Conservation (phyloP, 2,797 vertebrate species). For the Prionace glauca region DNA sequence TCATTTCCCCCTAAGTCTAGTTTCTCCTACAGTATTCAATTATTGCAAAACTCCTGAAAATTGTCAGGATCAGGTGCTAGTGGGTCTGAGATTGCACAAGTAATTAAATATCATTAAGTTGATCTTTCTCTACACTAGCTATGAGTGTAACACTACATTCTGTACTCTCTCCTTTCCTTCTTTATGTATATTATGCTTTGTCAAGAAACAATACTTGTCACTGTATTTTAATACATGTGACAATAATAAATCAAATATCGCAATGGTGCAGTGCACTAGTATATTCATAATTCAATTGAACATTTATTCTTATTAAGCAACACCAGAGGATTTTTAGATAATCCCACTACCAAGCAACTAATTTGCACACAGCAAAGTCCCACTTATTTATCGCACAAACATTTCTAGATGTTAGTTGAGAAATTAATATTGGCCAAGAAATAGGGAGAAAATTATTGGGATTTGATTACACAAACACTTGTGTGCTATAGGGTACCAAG, state of each 20-base stretch:
- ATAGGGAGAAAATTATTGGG: neutral
- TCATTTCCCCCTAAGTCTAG: neutral
- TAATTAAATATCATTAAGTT: neutral
- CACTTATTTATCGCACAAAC: neutral
- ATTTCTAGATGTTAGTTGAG: neutral
- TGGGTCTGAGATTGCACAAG: neutral
- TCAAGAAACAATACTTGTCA: too few relatives aligned
- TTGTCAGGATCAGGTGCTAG: neutral
- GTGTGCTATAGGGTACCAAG: neutral
- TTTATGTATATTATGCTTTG: too few relatives aligned
- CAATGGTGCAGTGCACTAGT: neutral
- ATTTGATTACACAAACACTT: neutral
- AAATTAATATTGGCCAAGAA: neutral
- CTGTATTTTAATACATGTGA: too few relatives aligned
- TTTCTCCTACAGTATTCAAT: neutral
- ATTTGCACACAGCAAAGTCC: neutral
- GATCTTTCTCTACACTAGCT: too few relatives aligned
- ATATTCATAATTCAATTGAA: neutral
- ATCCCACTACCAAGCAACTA: neutral
- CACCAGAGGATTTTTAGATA: neutral
- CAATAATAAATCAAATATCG: neutral
- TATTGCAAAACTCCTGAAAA: neutral
- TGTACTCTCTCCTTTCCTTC: too few relatives aligned
- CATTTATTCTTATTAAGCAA: neutral
- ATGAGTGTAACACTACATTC: too few relatives aligned